Evolutionary conservation across 2,113 vertebrate genomes (phyloP).

Genomic region (Epinephelus lanceolatus): DNA sequence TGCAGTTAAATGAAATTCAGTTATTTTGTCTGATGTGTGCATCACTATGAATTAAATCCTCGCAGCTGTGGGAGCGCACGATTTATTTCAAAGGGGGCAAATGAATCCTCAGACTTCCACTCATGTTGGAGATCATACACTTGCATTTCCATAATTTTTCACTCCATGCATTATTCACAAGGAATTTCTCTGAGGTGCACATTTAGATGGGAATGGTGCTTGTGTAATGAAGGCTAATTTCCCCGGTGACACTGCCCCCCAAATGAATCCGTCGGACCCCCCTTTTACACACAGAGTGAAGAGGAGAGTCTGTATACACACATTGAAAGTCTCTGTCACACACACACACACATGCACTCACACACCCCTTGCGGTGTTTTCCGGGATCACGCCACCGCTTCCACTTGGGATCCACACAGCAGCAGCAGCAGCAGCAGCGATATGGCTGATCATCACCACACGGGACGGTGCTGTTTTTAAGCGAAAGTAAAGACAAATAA

Average conservation of each 20-base stretch:
- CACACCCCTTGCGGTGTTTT: slow-evolving; percentile 77
- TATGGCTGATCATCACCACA: slow-evolving; percentile 73
- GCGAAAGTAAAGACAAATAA: slow-evolving; percentile 54
- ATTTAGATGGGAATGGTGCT: slow-evolving; percentile 26
- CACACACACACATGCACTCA: slow-evolving; percentile 12
- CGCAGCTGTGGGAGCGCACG: neutral
- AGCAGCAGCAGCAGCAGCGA: slow-evolving; percentile 41
- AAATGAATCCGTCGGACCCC: slow-evolving; percentile 46
- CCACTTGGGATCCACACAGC: slow-evolving; percentile 70
- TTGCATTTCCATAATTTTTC: slow-evolving; percentile 61
- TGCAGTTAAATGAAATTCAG: neutral
- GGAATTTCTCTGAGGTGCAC: slow-evolving; percentile 50
- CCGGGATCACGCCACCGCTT: slow-evolving; percentile 76
- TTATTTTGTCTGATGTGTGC: neutral
- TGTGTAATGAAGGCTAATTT: slow-evolving; percentile 60
- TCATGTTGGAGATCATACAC: slow-evolving; percentile 7
- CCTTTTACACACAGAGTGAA: neutral
- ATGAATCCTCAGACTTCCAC: neutral
- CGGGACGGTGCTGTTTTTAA: slow-evolving; percentile 64
- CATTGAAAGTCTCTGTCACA: neutral
- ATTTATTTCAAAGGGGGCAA: neutral
- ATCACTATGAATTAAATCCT: neutral
- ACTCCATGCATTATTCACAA: slow-evolving; percentile 62
- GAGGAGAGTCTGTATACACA: slow-evolving; percentile 18
- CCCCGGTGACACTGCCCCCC: slow-evolving; percentile 37